A percentile compares a stretch with the other conserved stretches of the same genome.
These are phyloP conservation scores for Pollenia labialis DNA, from an alignment of 2,888 invertebrate genomes.

Conservation along the genomic window DNA sequence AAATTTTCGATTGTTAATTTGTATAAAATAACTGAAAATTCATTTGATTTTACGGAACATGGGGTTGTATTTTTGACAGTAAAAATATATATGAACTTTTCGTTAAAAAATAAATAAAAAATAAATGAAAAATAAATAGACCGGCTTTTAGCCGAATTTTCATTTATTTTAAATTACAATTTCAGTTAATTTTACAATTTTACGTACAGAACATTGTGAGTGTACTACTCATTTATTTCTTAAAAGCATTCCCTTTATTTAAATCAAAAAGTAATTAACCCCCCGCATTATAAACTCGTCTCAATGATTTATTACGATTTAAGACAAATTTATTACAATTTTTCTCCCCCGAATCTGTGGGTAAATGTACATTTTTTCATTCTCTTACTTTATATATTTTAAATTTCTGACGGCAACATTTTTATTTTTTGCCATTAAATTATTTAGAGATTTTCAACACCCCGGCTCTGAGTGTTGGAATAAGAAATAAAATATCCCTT, in stretches of 20 bases:
- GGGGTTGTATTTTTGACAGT: too few relatives aligned
- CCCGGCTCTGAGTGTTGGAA: background rate
- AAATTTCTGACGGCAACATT: background rate
- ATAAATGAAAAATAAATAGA: too few relatives aligned
- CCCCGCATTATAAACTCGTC: slow-evolving; percentile 1
- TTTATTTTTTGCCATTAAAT: slow-evolving; percentile 13
- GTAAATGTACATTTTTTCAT: background rate
- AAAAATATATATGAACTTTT: too few relatives aligned
- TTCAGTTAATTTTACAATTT: too few relatives aligned
- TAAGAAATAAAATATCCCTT: slow-evolving; percentile 19
- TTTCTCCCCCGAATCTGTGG: background rate
- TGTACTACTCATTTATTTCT: background rate
- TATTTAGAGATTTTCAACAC: slow-evolving; percentile 22
- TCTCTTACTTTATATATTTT: background rate
- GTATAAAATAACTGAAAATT: too few relatives aligned
- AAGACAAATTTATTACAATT: slow-evolving; percentile 49
- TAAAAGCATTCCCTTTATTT: background rate
- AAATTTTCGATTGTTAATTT: too few relatives aligned
- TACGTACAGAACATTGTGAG: too few relatives aligned
- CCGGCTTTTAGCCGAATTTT: too few relatives aligned
- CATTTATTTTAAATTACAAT: too few relatives aligned
- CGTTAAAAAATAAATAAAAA: too few relatives aligned
- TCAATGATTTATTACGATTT: slow-evolving; percentile 48
- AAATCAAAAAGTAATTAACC: slow-evolving; percentile 30
- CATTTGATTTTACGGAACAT: too few relatives aligned